Conservation (phyloP, 1,140 invertebrate species). For the Meloidogyne exigua region DNA sequence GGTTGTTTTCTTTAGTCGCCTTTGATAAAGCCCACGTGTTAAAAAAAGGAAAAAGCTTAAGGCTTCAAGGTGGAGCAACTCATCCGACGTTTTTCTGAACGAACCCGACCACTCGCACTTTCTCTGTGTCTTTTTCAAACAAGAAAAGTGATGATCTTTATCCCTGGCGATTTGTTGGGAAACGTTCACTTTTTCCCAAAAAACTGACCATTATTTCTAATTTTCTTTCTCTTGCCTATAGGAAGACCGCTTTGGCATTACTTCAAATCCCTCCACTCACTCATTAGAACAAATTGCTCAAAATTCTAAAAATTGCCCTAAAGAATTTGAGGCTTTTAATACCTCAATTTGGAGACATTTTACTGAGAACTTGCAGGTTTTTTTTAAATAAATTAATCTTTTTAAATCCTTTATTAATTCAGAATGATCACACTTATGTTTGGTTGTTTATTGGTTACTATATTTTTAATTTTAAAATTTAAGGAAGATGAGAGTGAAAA, state of each 20-base stretch:
- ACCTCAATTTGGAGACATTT: slow-evolving; percentile 28
- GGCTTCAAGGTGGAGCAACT: too few relatives aligned
- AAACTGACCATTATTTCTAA: too few relatives aligned
- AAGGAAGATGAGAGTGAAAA: slow-evolving; percentile 22
- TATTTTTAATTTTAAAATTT: slow-evolving; percentile 1
- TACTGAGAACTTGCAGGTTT: slow-evolving; percentile 29
- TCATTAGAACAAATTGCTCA: background rate
- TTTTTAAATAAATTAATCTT: background rate
- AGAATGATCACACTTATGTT: slow-evolving; percentile 46
- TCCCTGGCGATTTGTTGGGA: too few relatives aligned
- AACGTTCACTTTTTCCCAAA: too few relatives aligned
- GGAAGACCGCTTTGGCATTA: background rate
- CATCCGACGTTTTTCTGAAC: too few relatives aligned
- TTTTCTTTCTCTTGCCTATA: too few relatives aligned
- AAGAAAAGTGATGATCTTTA: too few relatives aligned
- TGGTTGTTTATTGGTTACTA: slow-evolving; percentile 20
- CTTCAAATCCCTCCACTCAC: background rate
- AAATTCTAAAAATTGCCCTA: background rate
- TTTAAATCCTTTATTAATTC: slow-evolving; percentile 3
- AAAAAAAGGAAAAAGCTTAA: too few relatives aligned
- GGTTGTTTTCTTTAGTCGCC: too few relatives aligned
- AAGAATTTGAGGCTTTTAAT: slow-evolving; percentile 28
- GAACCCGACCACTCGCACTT: too few relatives aligned
- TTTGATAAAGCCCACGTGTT: too few relatives aligned
- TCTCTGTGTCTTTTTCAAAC: too few relatives aligned